Conservation (phyloP, 2,797 vertebrate genomes). For the Hyperoplus lanceolatus region DNA sequence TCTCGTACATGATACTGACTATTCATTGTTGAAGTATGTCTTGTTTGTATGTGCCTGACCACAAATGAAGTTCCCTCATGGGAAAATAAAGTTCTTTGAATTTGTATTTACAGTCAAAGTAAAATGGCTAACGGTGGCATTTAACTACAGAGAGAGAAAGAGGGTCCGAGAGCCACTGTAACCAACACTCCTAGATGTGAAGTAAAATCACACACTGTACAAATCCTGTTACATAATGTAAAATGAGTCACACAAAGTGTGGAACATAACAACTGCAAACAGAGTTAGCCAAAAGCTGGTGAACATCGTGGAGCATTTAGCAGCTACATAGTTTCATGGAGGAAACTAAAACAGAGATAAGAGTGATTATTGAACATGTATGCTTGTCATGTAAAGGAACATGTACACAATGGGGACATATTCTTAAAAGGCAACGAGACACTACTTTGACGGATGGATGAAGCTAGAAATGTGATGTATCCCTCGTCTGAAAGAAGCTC, state of each 20-base stretch:
- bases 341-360: background rate
- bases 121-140: background rate
- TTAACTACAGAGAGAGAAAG: background rate
- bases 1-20: too few species aligned
- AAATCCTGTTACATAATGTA: background rate
- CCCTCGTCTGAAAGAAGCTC: conserved; percentile 24
- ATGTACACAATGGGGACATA: conserved; percentile 15
- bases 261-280: background rate
- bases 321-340: background rate
- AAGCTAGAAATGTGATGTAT: background rate
- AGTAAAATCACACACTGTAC: background rate
- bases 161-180: background rate
- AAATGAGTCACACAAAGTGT: background rate
- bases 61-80: too few species aligned
- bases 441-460: conserved; percentile 16
- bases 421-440: conserved; percentile 34
- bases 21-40: too few species aligned
- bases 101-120: too few species aligned
- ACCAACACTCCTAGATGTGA: background rate
- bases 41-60: too few species aligned
- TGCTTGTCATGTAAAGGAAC: background rate
- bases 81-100: too few species aligned
- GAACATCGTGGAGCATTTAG: background rate
- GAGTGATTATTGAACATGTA: background rate
- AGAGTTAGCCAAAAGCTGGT: background rate